Evolutionary conservation across 2,113 vertebrate genomes (phyloP), one percentile per base, ranked within the genome.

Genomic region (Mesitornis unicolor): DNA sequence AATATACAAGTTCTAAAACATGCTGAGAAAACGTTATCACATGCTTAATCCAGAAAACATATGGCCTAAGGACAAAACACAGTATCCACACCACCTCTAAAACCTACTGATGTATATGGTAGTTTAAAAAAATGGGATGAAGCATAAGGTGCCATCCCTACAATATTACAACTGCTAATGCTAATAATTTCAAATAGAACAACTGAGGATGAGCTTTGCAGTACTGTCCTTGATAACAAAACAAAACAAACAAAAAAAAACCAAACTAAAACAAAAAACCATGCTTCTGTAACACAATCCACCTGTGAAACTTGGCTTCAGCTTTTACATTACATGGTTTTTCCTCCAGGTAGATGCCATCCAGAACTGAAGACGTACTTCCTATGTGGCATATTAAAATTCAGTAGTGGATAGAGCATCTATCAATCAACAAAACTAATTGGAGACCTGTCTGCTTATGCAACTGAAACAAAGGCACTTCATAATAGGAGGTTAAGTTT

Each of bases 401-500:
- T 59, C 64, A 90, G 77, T 36, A 73, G 56, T 42, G 61, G 69
- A 35, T 45, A 45, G 54, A 91, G 38, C 48, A 80, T 57, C 64
- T 35, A 43, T 18, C 54, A 40, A 2, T 28, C 65, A 53, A 48
- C 54, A 65, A 67, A 47, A 45, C 59, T 28, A 28, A 59, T 29
- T 45, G 40, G 38, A 87, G 48, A 90, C 53, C 24, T 56, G n/a
- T 76, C 80, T 83, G 76, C 85, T 85, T 48, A 74, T 4, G 70
- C 91, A 64, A 38, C 28, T 53, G 67, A 75, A 35, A 84, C 51
- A 87, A 95, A 92, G 74, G 92, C 89, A 91, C 93, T 93, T 87
- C 1, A 7, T 42, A n/a, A 71, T 4, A 84, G 3, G 5, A 29
- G 35, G 20, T 43, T 59, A 10, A 13, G 48, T 67, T 83, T 87